phyloP scores from a whole-genome alignment of 2,888 invertebrate species.

The Zaprionus obscuricornis region DNA sequence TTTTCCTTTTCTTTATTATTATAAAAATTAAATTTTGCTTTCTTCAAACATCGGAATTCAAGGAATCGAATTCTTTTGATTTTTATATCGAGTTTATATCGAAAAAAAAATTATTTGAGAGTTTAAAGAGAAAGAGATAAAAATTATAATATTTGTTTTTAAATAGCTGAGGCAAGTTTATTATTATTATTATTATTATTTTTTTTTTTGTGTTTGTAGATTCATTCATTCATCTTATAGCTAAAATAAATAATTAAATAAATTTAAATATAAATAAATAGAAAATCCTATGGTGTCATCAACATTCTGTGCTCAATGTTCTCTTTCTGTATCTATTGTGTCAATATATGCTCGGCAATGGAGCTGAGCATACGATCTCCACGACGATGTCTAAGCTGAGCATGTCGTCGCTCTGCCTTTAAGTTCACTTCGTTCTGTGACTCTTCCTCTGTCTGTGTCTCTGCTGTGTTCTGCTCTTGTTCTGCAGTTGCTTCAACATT shows the following conservation, averaged over 20 bases:
- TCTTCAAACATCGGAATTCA: no score
- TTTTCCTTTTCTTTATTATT: no score
- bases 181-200: constrained; percentile 34
- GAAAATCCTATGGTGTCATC: no score
- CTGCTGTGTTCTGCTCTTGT: constrained; percentile 17
- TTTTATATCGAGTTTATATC: constrained; percentile 18
- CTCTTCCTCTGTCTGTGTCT: constrained; percentile 54
- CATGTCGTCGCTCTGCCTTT: constrained; percentile 52
- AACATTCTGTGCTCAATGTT: no score
- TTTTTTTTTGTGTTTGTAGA: constrained; percentile 42
- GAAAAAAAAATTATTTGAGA: constrained; percentile 1
- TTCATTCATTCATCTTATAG: constrained; percentile 65
- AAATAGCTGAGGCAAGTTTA: constrained; percentile 68
- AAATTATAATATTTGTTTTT: constrained; percentile 31
- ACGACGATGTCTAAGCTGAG: constrained; percentile 41
- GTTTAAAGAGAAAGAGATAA: no score
- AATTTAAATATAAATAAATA: constrained; percentile 61
- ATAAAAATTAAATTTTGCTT: no score
- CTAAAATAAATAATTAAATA: constrained; percentile 71
- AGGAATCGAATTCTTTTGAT: no score
- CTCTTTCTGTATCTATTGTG: constrained; percentile 35
- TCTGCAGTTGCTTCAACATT: not conserved
- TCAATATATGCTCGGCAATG: constrained; percentile 64
- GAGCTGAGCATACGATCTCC: constrained; percentile 55
- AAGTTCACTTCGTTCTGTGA: constrained; percentile 61